A percentile compares a stretch with the other conserved stretches of the same genome.
phyloP scores from a whole-genome alignment of 2,888 invertebrate genomes.

The Pinctada fucata region DNA sequence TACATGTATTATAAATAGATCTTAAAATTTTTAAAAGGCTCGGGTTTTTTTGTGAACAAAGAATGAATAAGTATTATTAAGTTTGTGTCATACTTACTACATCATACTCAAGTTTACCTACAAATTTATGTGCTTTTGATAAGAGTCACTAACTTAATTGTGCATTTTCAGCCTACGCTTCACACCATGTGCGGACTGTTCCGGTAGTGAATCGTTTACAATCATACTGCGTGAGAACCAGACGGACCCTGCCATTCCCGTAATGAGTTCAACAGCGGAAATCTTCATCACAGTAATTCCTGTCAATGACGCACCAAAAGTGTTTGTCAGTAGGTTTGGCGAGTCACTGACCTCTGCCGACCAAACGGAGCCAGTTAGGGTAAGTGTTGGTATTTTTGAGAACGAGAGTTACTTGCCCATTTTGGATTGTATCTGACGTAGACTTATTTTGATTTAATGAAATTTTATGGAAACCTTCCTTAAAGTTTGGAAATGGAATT shows the following conservation, averaged over 20 bases:
- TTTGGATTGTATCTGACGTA: not conserved
- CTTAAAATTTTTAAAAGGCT: too few species aligned
- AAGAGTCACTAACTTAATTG: too few species aligned
- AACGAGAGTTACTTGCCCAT: not conserved
- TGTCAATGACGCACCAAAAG: slow-evolving; percentile 44
- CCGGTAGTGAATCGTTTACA: slow-evolving; percentile 39
- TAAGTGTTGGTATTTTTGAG: slow-evolving; percentile 18
- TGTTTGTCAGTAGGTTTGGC: slow-evolving; percentile 42
- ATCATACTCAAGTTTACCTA: too few species aligned
- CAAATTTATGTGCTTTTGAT: too few species aligned
- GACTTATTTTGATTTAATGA: not conserved
- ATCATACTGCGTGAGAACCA: slow-evolving; percentile 46
- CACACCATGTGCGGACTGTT: slow-evolving; percentile 50
- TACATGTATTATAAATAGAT: too few species aligned
- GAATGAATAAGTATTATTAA: too few species aligned
- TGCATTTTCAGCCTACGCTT: slow-evolving; percentile 38
- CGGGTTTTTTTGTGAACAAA: too few species aligned
- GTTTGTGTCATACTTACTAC: too few species aligned
- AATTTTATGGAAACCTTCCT: not conserved
- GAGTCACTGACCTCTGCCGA: slow-evolving; percentile 33
- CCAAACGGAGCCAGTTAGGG: slow-evolving; percentile 42
- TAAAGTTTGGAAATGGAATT: too few species aligned
- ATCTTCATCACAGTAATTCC: slow-evolving; percentile 42
- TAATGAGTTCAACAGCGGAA: slow-evolving; percentile 37
- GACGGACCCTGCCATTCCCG: slow-evolving; percentile 39